phyloP scores from a whole-genome alignment of 2,113 vertebrate species.

The Nycticorax nycticorax region DNA sequence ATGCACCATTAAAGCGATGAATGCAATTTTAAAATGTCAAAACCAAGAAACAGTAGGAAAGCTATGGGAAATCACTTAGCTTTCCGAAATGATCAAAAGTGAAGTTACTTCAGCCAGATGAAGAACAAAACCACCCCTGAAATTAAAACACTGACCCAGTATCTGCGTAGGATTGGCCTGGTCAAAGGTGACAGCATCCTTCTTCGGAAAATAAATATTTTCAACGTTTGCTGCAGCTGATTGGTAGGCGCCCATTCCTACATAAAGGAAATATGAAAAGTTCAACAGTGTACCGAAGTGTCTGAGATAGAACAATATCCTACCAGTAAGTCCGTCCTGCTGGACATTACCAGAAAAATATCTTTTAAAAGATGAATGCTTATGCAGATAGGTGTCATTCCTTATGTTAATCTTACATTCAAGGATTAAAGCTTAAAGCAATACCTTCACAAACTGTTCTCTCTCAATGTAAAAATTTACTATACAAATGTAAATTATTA shows the following conservation, averaged over 20 bases:
- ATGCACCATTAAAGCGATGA: not conserved
- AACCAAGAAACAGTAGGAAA: not conserved
- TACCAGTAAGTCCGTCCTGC: not conserved
- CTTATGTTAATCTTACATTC: not conserved
- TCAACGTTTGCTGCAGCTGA: conserved; percentile 67
- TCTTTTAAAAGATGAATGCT: not conserved
- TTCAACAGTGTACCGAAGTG: not conserved
- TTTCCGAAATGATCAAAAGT: not conserved
- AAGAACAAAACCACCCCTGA: not conserved
- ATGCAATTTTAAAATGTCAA: not conserved
- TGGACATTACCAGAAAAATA: not conserved
- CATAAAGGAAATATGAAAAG: not conserved
- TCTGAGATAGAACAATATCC: not conserved
- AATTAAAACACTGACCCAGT: conserved; percentile 79
- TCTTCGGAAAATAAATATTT: conserved; percentile 96
- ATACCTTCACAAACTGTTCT: not conserved
- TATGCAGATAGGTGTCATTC: not conserved
- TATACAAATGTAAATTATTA: not conserved
- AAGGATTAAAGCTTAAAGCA: not conserved
- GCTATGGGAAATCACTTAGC: not conserved
- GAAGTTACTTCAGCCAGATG: not conserved
- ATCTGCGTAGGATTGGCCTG: conserved; percentile 92
- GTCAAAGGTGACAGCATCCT: conserved; percentile 92
- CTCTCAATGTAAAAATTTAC: not conserved
- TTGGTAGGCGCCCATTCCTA: conserved; percentile 86